Evolutionary conservation across 2,113 vertebrate genomes (phyloP).

Genomic region (Puntigrus tetrazona): DNA sequence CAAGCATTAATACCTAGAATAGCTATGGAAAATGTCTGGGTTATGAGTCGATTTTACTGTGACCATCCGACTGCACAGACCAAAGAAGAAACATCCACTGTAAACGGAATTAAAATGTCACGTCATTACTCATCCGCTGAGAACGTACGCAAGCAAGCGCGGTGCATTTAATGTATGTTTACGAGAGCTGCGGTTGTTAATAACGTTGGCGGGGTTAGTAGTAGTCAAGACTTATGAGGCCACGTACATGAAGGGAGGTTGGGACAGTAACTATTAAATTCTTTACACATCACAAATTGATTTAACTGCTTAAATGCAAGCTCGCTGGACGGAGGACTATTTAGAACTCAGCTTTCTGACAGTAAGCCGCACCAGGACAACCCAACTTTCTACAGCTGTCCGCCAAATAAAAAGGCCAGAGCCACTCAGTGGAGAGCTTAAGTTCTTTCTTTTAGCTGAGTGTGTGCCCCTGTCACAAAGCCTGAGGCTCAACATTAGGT

Average conservation of each 20-base stretch:
- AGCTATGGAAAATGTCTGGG: neutral
- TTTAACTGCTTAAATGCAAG: constrained; percentile 54
- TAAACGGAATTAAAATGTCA: neutral
- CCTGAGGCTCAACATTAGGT: constrained; percentile 26
- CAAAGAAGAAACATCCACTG: neutral
- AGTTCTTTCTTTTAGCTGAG: constrained; percentile 43
- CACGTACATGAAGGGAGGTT: constrained; percentile 21
- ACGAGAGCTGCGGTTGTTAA: neutral
- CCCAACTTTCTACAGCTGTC: constrained; percentile 30
- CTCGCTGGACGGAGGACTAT: constrained; percentile 29
- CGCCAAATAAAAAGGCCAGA: constrained; percentile 29
- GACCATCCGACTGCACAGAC: neutral
- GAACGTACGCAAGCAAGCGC: neutral
- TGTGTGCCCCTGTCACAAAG: constrained; percentile 34
- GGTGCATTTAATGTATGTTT: neutral
- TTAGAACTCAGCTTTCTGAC: constrained; percentile 46
- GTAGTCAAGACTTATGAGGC: neutral
- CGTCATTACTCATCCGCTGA: neutral
- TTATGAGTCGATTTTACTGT: neutral
- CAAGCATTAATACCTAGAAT: neutral
- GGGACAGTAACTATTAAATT: constrained; percentile 36
- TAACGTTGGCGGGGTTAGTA: neutral
- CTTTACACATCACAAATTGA: constrained; percentile 46
- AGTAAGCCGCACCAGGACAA: constrained; percentile 41
- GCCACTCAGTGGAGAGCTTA: constrained; percentile 40